Evolutionary conservation across 2,888 invertebrate genomes (phyloP), one percentile per base, ranked within the genome.

Genomic region (Sinhomidia bicolor): DNA sequence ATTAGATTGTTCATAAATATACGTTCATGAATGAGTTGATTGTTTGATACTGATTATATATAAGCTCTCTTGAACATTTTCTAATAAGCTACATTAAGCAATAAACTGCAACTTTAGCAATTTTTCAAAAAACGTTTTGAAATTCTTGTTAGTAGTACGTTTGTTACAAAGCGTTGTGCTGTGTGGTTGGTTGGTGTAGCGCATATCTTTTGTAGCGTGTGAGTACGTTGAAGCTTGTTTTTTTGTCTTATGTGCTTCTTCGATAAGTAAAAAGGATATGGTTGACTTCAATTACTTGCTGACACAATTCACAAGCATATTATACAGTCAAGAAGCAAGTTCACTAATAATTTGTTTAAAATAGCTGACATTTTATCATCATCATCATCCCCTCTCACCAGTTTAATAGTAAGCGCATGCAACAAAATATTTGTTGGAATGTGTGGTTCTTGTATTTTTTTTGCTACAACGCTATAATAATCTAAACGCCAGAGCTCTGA

Each of bases 11-110:
- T 47, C 65, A 36, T 36, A 12, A 26, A 41, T 68, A 68, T 17
- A 23, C 47, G 74, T 47, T 74, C 47, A 23, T 74, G 74, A 74
- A 74, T 74, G 47, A 47, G 74, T 36, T 68, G 68, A 74, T 74
- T 74, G 74, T 47, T 74, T 47, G 47, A 74, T 74, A 74, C 47
- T 74, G 74, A 71, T 71, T 23, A 14, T 20, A 44, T 44, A 36
- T 68, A 74, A 74, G 74, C 74, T 74, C 74, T 74, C 23, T 26
- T 47, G 47, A 12, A 26, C 20, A 47, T 44, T 20, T 12, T 23
- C 10, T 65, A 32, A 44, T 12, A 44, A 47, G 47, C 74, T 74
- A 74, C 74, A n/a, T n/a, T 47, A 47, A 68, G 41, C 41, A 68
- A 36, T 6, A 6, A 51, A 51, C 14, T n/a, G 14, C 9, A 12